phyloP scores from a whole-genome alignment of 2,113 vertebrate species.

The Holacanthus passer region DNA sequence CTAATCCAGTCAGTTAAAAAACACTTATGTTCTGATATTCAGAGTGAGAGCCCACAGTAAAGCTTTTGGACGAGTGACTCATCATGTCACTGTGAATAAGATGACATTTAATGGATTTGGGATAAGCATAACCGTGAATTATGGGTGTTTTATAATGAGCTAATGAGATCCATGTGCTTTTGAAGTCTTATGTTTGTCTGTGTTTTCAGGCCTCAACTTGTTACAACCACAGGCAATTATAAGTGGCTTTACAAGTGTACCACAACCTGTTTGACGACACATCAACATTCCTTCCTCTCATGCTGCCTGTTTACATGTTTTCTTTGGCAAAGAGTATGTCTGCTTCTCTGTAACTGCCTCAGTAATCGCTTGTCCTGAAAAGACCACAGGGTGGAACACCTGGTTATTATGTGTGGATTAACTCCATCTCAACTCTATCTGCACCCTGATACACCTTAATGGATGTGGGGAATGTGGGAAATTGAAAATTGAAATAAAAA shows the following conservation, averaged over 20 bases:
- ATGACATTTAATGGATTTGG: background rate
- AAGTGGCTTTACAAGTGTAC: background rate
- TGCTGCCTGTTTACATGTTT: background rate
- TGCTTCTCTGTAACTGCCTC: background rate
- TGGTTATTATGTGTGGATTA: background rate
- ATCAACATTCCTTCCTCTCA: background rate
- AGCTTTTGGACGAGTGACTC: background rate
- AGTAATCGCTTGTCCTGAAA: background rate
- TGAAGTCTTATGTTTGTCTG: slow-evolving; percentile 27
- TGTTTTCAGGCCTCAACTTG: slow-evolving; percentile 4
- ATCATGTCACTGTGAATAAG: background rate
- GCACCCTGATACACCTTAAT: background rate
- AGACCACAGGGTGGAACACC: background rate
- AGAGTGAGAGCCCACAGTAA: background rate
- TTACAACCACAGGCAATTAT: slow-evolving; percentile 18
- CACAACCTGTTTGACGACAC: background rate
- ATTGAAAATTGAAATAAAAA: background rate
- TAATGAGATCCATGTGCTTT: slow-evolving; percentile 46
- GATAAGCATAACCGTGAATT: slow-evolving; percentile 11
- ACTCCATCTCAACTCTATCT: too few relatives aligned
- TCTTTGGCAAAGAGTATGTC: background rate
- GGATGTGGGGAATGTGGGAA: background rate
- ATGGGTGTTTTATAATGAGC: slow-evolving; percentile 14
- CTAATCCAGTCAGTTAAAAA: background rate
- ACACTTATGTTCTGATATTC: background rate